Base-by-base conservation (phyloP, 64 coral and sea anemone species). In the Montipora cactus region DNA sequence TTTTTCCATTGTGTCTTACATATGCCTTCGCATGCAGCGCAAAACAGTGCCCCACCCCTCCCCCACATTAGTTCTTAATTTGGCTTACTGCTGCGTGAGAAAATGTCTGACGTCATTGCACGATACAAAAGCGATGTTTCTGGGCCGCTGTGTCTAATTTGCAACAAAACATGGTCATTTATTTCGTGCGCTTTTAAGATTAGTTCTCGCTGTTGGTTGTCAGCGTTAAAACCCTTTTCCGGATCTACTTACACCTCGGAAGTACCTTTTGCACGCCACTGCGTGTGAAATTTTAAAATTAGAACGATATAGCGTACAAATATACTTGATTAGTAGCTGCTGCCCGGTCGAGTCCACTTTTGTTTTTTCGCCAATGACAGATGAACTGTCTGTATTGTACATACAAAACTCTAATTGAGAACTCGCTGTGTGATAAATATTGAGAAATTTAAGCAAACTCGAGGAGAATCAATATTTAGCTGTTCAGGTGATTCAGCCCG, bases 141-240 rank as follows among this genome's bases (percentile, higher is more conserved):
- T 71, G 22, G 18, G 68, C 5, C 8, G 5, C 21, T 71, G 68
- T 71, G 18, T 71, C 21, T 21, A 59, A 58, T 59, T 62, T 28
- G 52, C 55, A 81, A 44, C 55, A 58, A 81, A 81, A 81, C 61
- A 59, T 44, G 47, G 71, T 23, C 4, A 49, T 52, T 16, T 86
- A 64, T 86, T 86, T 67, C 82, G 64, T 86, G 82, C 82, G 8
- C 19, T 50, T 21, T 71, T 71, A 72, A 86, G 82, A 86, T 86
- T 86, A 86, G 71, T 64, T 50, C 28, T 4, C 82, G 7, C 82
- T 86, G 82, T 64, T 71, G 62, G 82, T 23, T 86, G 44, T 37
- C 66, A 49, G 67, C 46, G 8, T 86, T 50, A 71, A 86, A 20
- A 72, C 59, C 46, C 8, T 86, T 86, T 86, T 86, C 82, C 82